phyloP scores from a whole-genome alignment of 2,888 invertebrate genomes.

The Zele albiditarsus region DNA sequence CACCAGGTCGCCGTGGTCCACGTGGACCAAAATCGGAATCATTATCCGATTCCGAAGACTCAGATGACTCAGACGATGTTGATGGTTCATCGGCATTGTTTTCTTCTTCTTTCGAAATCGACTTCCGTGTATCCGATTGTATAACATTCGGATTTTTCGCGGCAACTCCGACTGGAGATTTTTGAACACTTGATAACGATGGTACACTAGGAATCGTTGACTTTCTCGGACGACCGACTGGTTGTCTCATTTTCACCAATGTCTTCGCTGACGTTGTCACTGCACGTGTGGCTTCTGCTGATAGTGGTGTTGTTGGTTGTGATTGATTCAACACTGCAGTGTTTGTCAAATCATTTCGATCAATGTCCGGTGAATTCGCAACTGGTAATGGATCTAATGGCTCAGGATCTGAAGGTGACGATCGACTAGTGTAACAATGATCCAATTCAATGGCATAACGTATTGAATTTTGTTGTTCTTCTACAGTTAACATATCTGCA shows the following conservation, averaged over 20 bases:
- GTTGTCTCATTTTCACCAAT: slow-evolving; percentile 23
- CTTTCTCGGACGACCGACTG: slow-evolving; percentile 40
- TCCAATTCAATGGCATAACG: slow-evolving; percentile 78
- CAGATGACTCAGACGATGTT: slow-evolving; percentile 65
- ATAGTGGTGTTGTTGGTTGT: neutral
- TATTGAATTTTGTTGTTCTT: slow-evolving; percentile 77
- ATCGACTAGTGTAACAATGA: slow-evolving; percentile 85
- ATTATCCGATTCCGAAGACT: slow-evolving; percentile 67
- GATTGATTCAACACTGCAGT: slow-evolving; percentile 47
- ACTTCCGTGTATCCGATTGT: slow-evolving; percentile 5
- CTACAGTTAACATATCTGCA: slow-evolving; percentile 72
- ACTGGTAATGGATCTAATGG: slow-evolving; percentile 67
- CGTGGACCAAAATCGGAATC: slow-evolving; percentile 69
- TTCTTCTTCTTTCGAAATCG: slow-evolving; percentile 52
- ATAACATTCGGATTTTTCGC: neutral
- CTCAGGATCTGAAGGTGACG: slow-evolving; percentile 76
- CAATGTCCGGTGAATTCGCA: slow-evolving; percentile 60
- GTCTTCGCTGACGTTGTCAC: neutral
- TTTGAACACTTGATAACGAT: neutral
- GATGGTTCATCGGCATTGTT: slow-evolving; percentile 53
- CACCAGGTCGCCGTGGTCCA: slow-evolving; percentile 60
- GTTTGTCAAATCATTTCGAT: slow-evolving; percentile 52
- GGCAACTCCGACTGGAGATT: neutral
- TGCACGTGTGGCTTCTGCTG: neutral
- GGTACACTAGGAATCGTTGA: neutral